Conservation (phyloP, 2,113 vertebrate genomes). For the Erythrocercus mccallii region DNA sequence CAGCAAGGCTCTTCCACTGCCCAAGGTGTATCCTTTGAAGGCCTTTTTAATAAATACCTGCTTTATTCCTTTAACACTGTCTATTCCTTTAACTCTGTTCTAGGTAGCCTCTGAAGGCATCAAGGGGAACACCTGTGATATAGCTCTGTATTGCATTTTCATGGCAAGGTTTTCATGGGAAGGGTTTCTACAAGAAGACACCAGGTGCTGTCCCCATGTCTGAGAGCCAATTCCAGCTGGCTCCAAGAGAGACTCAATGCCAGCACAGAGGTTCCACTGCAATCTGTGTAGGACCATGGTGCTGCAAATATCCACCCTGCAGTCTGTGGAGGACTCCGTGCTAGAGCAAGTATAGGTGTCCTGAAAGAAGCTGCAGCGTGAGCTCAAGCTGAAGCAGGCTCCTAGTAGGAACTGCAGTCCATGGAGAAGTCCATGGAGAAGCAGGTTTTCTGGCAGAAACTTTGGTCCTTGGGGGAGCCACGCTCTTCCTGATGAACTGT, state of each 20-base stretch:
- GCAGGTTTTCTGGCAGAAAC: neutral
- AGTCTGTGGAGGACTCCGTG: neutral
- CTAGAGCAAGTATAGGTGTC: neutral
- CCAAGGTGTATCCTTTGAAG: neutral
- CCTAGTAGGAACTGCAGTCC: neutral
- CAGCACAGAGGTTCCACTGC: neutral
- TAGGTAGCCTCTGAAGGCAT: neutral
- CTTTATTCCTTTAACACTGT: neutral
- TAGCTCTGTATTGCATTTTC: neutral
- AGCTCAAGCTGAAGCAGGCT: neutral
- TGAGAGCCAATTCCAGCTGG: neutral
- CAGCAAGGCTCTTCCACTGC: neutral
- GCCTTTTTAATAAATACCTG: neutral
- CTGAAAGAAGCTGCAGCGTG: neutral
- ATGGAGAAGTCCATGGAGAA: neutral
- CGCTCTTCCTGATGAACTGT: neutral
- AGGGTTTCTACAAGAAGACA: neutral
- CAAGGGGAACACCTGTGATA: neutral
- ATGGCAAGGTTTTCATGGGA: neutral
- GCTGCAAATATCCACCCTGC: neutral
- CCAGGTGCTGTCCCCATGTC: neutral
- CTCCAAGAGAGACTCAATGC: neutral
- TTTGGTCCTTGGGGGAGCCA: neutral
- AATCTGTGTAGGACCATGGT: neutral
- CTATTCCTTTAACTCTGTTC: neutral